Evolutionary conservation across 2,888 invertebrate genomes (phyloP), one percentile per base, ranked within the genome.

Genomic region (Lasioglossum figueresi): DNA sequence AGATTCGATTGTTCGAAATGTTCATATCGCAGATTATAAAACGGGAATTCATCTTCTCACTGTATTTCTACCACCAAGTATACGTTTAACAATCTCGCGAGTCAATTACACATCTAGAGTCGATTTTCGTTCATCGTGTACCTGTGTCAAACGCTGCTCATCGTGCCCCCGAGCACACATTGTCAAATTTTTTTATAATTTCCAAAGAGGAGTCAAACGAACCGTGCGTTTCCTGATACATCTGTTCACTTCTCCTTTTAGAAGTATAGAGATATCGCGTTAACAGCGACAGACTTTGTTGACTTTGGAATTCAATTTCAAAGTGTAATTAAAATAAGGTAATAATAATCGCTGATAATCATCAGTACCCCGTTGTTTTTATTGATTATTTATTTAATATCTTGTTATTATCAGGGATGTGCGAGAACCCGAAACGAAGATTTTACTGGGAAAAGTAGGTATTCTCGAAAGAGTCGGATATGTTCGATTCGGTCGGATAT

Each of bases 41-140:
- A 66, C 23, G 31, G 34, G 23, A 23, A 34, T 68, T 37, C 34
- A 68, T 68, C 66, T 68, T 68, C 66, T 37, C 34, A 68, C 37
- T 68, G 37, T 68, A 68, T 68, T 68, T 68, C 66, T 68, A 37
- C 66, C 34, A 68, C 66, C 66, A 68, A 68, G 66, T 73, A 31
- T 73, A 34, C 73, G 23, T 52, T 73, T 34, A 73, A 48, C 48
- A 34, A 52, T 73, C 34, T 52, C 48, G 73, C 73, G 23, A 73
- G 73, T 73, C 73, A 52, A 73, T 73, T 73, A 73, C 73, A 52
- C 52, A 52, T n/a, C 10, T 68, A 78, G 4, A 68, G 19, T 37
- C 66, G 66, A 68, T 37, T 37, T 68, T 68, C 23, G 66, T 68
- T 68, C 31, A 63, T 63, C 66, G 66, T 37, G 66, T 68, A 68